Conservation (phyloP, 2,797 vertebrate genomes). For the Lates japonicus region DNA sequence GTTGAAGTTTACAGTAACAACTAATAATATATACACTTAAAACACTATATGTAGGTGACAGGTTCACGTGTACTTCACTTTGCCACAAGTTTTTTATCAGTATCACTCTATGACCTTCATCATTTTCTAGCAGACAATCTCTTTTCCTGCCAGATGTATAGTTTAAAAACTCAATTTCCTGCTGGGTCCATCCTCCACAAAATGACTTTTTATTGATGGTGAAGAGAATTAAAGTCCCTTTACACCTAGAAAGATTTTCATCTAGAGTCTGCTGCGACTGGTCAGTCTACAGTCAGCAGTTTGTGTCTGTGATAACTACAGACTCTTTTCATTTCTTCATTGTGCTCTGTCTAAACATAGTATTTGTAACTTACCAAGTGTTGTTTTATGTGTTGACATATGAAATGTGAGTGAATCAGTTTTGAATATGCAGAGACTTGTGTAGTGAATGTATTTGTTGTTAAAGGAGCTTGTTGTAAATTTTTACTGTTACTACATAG, state of each 20-base stretch:
- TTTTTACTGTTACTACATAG: no score
- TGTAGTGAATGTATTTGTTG: slow-evolving; percentile 2
- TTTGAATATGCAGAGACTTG: not conserved
- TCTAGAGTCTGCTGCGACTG: not conserved
- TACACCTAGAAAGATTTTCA: not conserved
- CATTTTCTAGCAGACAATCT: not conserved
- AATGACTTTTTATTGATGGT: not conserved
- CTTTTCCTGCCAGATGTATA: not conserved
- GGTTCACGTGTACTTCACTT: not conserved
- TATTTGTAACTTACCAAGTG: not conserved
- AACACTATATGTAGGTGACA: not conserved
- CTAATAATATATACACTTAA: not conserved
- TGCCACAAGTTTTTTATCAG: not conserved
- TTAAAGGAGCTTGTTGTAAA: no score
- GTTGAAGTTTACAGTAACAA: not conserved
- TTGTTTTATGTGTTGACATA: not conserved
- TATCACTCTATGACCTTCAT: not conserved
- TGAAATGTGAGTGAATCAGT: not conserved
- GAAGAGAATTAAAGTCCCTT: not conserved
- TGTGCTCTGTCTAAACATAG: not conserved
- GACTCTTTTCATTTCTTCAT: no score
- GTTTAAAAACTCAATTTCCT: not conserved
- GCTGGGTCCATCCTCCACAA: not conserved
- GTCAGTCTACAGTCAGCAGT: not conserved
- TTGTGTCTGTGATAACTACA: not conserved